Base-by-base conservation (phyloP, 1,140 invertebrate species). In the Drosophila baimaii region DNA sequence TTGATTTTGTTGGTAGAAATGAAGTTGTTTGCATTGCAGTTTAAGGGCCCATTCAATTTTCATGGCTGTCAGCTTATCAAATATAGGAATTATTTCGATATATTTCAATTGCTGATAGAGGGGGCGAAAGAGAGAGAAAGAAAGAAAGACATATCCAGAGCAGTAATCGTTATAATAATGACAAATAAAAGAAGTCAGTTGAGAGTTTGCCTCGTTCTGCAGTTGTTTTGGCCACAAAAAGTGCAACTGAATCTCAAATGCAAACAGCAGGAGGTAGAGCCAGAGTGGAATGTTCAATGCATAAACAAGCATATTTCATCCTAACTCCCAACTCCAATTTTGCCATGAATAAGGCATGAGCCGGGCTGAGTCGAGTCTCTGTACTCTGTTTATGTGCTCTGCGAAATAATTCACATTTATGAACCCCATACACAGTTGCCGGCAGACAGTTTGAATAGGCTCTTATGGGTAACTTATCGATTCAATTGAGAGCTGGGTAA, bases 151-250 rank as follows among this genome's bases (percentile, higher is more conserved):
- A n/a, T n/a, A 63, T 39, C 58, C 39, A 31, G 0, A n/a, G 37
- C 41, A 37, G 64, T 76, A 68, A 76, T 68, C 58, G 52, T 56
- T 54, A 59, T 61, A 76, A 76, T 61, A 77, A 68, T 66, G 72
- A 55, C 63, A 68, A 76, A 68, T 23, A 77, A 77, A 43, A 49
- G 12, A 12, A 31, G 31, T 43, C n/a, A 3, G 9, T 49, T 27
- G 27, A 3, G 27, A 27, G 27, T 27, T 27, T 27, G 5, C 8
- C 8, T 4, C 27, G 5, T 7, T 12, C 7, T 58, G 25, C 35
- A 33, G 0, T 21, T 52, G 27, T n/a, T 44, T 61, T 25, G 19
- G 12, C 25, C 59, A 31, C 43, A 43, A 52, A 69, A 69, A 69
- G 62, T 69, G 65, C 65, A 69, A 69, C 46, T 66, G 31, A 69